Evolutionary conservation across 2,113 vertebrate genomes (phyloP), one percentile per base, ranked within the genome.

Genomic region (Prietella phreatophila): DNA sequence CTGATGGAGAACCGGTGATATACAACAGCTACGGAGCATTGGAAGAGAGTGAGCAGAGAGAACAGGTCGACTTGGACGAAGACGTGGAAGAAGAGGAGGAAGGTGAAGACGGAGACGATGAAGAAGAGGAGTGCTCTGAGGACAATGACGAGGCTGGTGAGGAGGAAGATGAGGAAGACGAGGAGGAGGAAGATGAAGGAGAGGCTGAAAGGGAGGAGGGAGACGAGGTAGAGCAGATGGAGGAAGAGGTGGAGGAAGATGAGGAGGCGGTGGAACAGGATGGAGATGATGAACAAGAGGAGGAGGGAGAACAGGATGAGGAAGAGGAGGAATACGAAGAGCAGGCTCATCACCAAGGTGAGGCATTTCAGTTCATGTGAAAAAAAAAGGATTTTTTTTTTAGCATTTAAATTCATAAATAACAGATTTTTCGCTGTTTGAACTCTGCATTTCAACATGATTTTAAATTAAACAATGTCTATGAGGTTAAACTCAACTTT

Each of bases 1-100:
- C 95, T 13, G 96, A 97, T 84, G 96, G 97, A 90, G 96, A 96
- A 91, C 95, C 96, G 53, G 93, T 96, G 0, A 94, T 96, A 92
- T 97, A 97, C 55, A 93, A 96, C 61, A 95, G 94, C 89, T 98
- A 97, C 55, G 95, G 96, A 87, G 95, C 94, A 71, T 95, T 96
- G 0, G 96, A 61, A 86, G 22, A 9, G 88, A 88, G 9, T 91
- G 90, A 89, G 19, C 88, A 88, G 22, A 92, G 87, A 19, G 88
- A 90, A 11, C 56, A 67, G 39, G 88, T 67, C 17, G 88, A 67
- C 15, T 85, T 65, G 60, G 91, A 85, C 8, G 91, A 85, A 27
- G 92, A 90, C 5, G 93, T 93, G 1, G 93, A 94, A 22, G 91
- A 91, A 39, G 91, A 79, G 42, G 91, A 90, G 55, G 93, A 91